These are phyloP conservation scores for Parauchenoglanis ngamensis DNA, from an alignment of 2,797 vertebrate genomes.

Conservation along the genomic window DNA sequence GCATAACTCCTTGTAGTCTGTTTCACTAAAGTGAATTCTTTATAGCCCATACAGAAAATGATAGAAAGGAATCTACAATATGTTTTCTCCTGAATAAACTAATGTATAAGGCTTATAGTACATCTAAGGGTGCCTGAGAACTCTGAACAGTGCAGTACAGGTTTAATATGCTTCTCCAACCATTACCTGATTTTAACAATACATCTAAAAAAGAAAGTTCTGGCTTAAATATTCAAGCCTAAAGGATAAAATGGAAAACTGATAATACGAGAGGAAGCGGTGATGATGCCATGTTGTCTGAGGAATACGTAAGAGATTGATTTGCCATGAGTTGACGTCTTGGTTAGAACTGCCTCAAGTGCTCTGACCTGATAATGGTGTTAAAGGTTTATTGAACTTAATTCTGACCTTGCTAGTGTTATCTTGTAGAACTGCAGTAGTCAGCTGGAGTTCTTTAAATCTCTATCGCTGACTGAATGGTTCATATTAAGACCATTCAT, in stretches of 20 bases:
- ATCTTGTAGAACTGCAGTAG: background rate
- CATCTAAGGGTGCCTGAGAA: background rate
- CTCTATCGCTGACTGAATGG: background rate
- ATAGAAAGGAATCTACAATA: background rate
- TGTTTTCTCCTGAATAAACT: background rate
- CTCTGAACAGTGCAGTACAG: background rate
- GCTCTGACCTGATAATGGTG: background rate
- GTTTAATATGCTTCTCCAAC: background rate
- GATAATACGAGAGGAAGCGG: constrained; percentile 8
- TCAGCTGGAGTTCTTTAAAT: background rate
- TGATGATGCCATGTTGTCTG: background rate
- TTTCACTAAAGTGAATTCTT: background rate
- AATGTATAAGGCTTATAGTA: background rate
- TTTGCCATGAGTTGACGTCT: background rate
- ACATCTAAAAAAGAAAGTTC: background rate
- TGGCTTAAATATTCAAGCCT: background rate
- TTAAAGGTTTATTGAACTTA: constrained; percentile 1
- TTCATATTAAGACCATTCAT: background rate
- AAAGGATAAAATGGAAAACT: background rate
- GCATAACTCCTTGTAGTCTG: background rate
- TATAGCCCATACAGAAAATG: background rate
- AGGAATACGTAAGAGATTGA: background rate
- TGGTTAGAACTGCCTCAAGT: background rate
- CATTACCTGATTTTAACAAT: background rate
- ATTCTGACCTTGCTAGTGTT: background rate